phyloP scores from a whole-genome alignment of 1,140 invertebrate genomes.

The Arctopsyche grandis region DNA sequence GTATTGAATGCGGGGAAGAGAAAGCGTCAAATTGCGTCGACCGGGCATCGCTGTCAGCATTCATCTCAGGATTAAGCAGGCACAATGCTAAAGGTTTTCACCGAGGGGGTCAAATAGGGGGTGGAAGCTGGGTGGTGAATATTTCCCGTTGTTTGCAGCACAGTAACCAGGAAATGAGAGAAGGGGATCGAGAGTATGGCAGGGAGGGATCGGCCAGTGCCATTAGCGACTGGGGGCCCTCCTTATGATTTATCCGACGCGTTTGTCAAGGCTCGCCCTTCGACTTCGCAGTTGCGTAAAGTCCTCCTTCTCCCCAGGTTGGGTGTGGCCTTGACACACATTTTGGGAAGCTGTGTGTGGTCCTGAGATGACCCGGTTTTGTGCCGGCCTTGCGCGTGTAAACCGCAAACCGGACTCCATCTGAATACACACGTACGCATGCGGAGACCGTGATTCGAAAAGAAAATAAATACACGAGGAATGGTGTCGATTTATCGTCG shows the following conservation, averaged over 20 bases:
- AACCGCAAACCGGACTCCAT: neutral
- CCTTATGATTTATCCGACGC: slow-evolving; percentile 23
- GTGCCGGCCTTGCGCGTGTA: neutral
- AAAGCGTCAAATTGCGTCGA: neutral
- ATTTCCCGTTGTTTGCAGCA: neutral
- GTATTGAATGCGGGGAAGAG: neutral
- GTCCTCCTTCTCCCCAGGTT: neutral
- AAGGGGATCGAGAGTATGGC: no score
- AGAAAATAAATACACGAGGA: no score
- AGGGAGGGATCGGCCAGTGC: no score
- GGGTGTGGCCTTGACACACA: slow-evolving; percentile 23
- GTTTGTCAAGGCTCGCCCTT: slow-evolving; percentile 28
- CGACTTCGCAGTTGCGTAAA: neutral
- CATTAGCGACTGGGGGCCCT: neutral
- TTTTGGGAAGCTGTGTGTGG: slow-evolving; percentile 17
- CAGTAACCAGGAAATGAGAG: no score
- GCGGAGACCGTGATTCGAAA: no score
- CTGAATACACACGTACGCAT: neutral
- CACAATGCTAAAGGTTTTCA: neutral
- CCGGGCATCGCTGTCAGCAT: neutral
- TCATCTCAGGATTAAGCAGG: neutral
- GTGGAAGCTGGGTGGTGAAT: neutral
- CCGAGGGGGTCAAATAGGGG: neutral
- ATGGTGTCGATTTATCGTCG: no score
- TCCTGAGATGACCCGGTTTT: slow-evolving; percentile 19